These are phyloP conservation scores for Stenchaetothrips biformis DNA, from an alignment of 2,888 invertebrate species.

Conservation along the genomic window DNA sequence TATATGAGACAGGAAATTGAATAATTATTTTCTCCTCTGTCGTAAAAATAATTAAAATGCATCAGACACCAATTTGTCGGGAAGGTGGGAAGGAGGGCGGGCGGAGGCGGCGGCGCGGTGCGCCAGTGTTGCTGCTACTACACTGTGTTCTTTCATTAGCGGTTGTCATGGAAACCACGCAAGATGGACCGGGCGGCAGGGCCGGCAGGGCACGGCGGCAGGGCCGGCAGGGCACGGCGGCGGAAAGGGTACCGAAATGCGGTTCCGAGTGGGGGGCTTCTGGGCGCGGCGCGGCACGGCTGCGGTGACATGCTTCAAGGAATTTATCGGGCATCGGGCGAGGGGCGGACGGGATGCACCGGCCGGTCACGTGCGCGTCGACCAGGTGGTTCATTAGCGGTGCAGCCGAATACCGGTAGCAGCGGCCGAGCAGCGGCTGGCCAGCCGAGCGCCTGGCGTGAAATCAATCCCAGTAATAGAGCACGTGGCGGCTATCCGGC, in stretches of 20 bases:
- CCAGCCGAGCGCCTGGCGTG: not conserved
- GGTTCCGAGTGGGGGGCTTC: no score
- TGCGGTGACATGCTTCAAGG: slow-evolving; percentile 11
- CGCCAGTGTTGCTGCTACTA: not conserved
- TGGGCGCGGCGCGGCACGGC: not conserved
- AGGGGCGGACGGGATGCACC: slow-evolving; percentile 9
- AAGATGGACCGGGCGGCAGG: not conserved
- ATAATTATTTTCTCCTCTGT: slow-evolving; percentile 21
- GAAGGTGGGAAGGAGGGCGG: not conserved
- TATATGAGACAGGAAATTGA: slow-evolving; percentile 25
- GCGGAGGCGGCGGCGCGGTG: not conserved
- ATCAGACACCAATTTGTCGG: slow-evolving; percentile 23
- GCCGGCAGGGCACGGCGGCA: not conserved
- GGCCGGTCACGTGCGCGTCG: slow-evolving; percentile 1
- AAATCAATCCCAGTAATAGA: not conserved
- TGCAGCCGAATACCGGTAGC: slow-evolving; percentile 9
- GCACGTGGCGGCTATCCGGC: no score
- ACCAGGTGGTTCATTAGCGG: not conserved
- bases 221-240: not conserved
- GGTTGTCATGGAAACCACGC: slow-evolving; percentile 22
- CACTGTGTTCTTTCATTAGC: slow-evolving; percentile 21
- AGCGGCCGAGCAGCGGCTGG: not conserved
- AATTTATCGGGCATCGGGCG: slow-evolving; percentile 10
- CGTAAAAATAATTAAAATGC: slow-evolving; percentile 25
- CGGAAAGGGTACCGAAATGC: no score